These are phyloP conservation scores for Mnemiopsis leidyi DNA, from an alignment of 37 sponge, comb jelly and placozoan species.

Conservation along the genomic window DNA sequence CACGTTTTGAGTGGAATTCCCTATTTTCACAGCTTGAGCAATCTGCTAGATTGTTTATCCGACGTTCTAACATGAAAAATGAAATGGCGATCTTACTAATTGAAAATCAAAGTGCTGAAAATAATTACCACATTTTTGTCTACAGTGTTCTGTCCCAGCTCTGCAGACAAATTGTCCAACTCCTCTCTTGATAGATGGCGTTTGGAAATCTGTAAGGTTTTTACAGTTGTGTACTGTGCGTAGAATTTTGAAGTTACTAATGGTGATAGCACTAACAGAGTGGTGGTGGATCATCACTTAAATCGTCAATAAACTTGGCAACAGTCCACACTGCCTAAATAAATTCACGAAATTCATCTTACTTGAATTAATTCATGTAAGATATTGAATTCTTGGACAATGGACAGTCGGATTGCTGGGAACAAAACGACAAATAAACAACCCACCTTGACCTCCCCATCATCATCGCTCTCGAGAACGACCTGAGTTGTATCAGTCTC, in stretches of 20 bases:
- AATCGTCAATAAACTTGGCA: too few species aligned
- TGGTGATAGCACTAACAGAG: too few species aligned
- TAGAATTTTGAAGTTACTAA: not conserved
- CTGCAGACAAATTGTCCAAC: not conserved
- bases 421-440: too few species aligned
- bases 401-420: not conserved
- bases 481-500: constrained; percentile 19
- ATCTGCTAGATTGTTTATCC: too few species aligned
- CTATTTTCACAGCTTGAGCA: too few species aligned
- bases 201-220: not conserved
- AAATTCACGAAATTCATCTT: not conserved
- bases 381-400: too few species aligned
- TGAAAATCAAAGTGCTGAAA: not conserved
- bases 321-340: too few species aligned
- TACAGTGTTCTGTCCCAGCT: not conserved
- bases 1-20: too few species aligned
- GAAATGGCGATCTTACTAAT: not conserved
- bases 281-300: too few species aligned
- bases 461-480: constrained; percentile 8
- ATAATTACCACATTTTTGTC: constrained; percentile 16
- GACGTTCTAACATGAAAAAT: too few species aligned
- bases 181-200: not conserved
- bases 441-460: constrained; percentile 29
- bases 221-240: not conserved
- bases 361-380: not conserved